Percentiles rank a stretch among this genome's conserved stretches.
phyloP scores from a whole-genome alignment of 2,113 vertebrate genomes.

The Pseudonaja textilis region DNA sequence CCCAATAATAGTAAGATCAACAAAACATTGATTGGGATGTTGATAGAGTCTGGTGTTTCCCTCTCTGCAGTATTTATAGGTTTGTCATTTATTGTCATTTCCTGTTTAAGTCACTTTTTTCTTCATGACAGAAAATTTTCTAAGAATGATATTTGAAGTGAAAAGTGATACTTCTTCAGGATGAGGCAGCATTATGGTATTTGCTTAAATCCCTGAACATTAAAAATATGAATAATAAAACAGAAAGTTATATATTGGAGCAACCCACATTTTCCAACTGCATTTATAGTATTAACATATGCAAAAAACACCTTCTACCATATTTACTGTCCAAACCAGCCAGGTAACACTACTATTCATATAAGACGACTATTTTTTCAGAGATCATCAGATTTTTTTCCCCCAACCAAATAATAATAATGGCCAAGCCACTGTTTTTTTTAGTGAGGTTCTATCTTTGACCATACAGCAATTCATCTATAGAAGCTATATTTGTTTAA shows the following conservation, averaged over 20 bases:
- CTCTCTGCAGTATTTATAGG: background rate
- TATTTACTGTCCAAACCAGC: background rate
- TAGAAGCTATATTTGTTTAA: slow-evolving; percentile 49
- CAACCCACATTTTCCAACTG: background rate
- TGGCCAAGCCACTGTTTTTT: background rate
- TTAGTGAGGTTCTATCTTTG: slow-evolving; percentile 53
- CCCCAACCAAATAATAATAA: slow-evolving; percentile 39
- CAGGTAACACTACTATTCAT: background rate
- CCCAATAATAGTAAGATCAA: background rate
- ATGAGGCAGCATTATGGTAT: background rate
- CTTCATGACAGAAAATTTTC: background rate
- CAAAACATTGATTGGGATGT: background rate
- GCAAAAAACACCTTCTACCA: background rate
- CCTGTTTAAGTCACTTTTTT: background rate
- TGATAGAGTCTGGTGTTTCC: background rate
- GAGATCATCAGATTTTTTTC: slow-evolving; percentile 30
- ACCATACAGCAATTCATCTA: slow-evolving; percentile 62
- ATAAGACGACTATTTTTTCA: slow-evolving; percentile 10
- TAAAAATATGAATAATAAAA: background rate
- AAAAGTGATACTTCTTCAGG: background rate
- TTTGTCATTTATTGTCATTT: background rate
- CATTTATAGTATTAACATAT: background rate
- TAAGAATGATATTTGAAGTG: background rate
- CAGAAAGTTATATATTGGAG: background rate
- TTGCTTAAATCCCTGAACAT: background rate